A percentile compares a stretch with the other conserved stretches of the same genome.
These are phyloP conservation scores for Cephonodes hylas DNA, from an alignment of 2,888 invertebrate species.

Conservation along the genomic window DNA sequence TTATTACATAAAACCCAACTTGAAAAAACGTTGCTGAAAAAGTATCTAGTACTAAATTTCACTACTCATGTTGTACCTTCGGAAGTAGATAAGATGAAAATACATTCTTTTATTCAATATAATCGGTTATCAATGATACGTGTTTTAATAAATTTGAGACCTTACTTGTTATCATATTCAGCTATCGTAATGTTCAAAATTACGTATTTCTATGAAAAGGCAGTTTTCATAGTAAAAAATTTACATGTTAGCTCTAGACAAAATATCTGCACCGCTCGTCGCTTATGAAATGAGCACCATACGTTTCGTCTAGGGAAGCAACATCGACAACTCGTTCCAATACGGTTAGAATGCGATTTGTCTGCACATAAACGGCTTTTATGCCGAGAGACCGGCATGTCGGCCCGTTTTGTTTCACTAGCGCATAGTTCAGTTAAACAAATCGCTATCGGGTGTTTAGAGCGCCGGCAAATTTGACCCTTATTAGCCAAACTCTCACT, in stretches of 20 bases:
- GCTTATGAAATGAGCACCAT: background rate
- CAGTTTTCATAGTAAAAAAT: too few relatives aligned
- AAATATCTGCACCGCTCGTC: background rate
- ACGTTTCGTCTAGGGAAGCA: background rate
- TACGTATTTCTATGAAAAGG: too few relatives aligned
- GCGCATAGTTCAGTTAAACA: background rate
- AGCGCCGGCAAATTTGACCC: background rate
- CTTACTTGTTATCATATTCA: too few relatives aligned
- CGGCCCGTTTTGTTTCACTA: background rate
- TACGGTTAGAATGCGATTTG: constrained; percentile 22
- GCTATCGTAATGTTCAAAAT: too few relatives aligned
- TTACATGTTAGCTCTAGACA: too few relatives aligned
- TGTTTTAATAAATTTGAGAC: too few relatives aligned
- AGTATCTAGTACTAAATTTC: too few relatives aligned
- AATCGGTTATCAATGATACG: too few relatives aligned
- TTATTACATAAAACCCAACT: too few relatives aligned
- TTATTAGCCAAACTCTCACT: background rate
- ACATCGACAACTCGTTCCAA: constrained; percentile 18
- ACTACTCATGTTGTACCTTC: too few relatives aligned
- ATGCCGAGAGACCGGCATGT: background rate
- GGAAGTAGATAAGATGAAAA: background rate
- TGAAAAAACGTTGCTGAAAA: too few relatives aligned
- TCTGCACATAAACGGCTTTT: constrained; percentile 20
- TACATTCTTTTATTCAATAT: background rate
- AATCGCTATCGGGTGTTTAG: background rate